Evolutionary conservation across 2,113 vertebrate genomes (phyloP).

Genomic region (Sarotherodon lohbergeri): DNA sequence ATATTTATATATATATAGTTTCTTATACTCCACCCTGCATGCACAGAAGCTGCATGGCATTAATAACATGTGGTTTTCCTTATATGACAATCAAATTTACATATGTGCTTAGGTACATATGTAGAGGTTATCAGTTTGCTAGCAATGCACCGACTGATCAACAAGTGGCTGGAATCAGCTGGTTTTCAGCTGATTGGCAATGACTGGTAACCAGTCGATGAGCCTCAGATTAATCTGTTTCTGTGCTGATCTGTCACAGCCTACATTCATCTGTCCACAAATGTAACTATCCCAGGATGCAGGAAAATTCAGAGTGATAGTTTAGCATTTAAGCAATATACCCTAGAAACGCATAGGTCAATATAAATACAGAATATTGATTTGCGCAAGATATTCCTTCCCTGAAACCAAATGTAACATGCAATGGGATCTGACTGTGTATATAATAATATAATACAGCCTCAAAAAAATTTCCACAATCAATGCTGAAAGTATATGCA

Average conservation of each 20-base stretch:
- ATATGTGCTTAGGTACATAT: accelerated
- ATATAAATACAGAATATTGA: neutral
- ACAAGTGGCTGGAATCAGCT: neutral
- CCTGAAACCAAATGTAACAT: neutral
- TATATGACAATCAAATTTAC: neutral
- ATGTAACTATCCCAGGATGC: neutral
- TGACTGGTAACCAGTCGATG: neutral
- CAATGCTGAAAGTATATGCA: neutral
- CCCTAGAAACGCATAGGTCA: accelerated
- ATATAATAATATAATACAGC: neutral
- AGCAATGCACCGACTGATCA: neutral
- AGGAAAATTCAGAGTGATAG: neutral
- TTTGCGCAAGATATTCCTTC: neutral
- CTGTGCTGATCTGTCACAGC: neutral
- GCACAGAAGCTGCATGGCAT: neutral
- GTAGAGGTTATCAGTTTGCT: neutral
- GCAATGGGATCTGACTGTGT: accelerated
- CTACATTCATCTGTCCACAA: neutral
- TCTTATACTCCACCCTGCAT: neutral
- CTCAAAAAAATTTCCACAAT: neutral
- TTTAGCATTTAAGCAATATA: accelerated
- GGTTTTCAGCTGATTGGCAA: neutral
- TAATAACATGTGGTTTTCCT: neutral
- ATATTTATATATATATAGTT: neutral
- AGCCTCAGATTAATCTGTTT: neutral